Percentiles rank a stretch among this genome's conserved stretches.
These are phyloP conservation scores for Strix aluco DNA, from an alignment of 2,113 vertebrate species.

Conservation along the genomic window DNA sequence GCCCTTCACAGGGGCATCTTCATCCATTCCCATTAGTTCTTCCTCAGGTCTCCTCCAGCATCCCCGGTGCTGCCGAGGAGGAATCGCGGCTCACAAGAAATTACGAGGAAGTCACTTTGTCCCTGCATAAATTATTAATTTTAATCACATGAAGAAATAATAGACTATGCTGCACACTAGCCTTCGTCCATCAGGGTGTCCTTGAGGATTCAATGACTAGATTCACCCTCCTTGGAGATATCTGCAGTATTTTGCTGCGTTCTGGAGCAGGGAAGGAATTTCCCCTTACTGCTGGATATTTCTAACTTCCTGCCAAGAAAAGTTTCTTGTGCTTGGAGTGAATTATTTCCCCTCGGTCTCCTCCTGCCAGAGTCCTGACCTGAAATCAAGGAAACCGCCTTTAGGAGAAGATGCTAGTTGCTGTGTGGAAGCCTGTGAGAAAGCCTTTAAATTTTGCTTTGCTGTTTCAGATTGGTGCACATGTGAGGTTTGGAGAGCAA, in stretches of 20 bases:
- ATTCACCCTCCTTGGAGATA: neutral
- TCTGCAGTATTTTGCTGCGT: neutral
- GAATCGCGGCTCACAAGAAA: neutral
- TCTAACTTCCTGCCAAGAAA: neutral
- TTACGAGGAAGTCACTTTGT: neutral
- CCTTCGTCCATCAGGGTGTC: neutral
- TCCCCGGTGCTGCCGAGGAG: accelerated
- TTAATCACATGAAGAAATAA: constrained; percentile 36
- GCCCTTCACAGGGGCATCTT: neutral
- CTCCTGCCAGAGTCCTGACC: neutral
- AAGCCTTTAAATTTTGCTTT: neutral
- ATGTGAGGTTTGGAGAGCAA: neutral
- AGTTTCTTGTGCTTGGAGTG: neutral
- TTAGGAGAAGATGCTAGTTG: accelerated
- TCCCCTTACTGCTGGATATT: neutral
- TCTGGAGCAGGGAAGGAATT: neutral
- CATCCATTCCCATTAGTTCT: neutral
- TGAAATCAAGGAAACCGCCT: neutral
- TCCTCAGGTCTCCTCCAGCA: accelerated
- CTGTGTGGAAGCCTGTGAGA: neutral
- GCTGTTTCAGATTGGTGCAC: neutral
- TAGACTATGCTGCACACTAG: neutral
- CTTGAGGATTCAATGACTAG: neutral
- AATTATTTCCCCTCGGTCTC: neutral
- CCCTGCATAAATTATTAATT: neutral